Percentiles rank a stretch among this genome's conserved stretches.
Evolutionary conservation across 23 tunicate genomes (phyloP).

Genomic region (Pegea sp.): DNA sequence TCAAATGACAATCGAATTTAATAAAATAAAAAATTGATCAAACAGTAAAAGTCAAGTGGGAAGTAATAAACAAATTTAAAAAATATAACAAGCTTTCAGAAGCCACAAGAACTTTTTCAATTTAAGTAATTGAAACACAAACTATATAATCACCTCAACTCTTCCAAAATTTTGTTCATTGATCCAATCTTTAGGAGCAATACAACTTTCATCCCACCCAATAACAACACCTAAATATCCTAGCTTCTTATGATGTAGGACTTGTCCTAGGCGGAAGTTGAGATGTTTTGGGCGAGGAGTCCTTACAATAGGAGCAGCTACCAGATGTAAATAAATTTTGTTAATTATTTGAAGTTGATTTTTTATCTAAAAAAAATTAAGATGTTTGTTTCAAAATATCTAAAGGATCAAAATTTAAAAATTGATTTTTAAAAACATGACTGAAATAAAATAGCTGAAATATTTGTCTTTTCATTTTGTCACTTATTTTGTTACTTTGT

Average conservation of each 20-base stretch:
- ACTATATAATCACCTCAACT: constrained; percentile 2
- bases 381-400: too few relatives aligned
- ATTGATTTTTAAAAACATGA: too few relatives aligned
- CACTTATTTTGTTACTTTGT: too few relatives aligned
- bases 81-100: neutral
- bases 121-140: neutral
- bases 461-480: too few relatives aligned
- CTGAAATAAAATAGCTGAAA: too few relatives aligned
- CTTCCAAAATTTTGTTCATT: constrained; percentile 10
- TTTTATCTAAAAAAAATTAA: too few relatives aligned
- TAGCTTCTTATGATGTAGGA: constrained; percentile 33
- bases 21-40: neutral
- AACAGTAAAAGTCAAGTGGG: neutral
- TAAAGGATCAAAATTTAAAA: too few relatives aligned
- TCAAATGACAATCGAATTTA: too few relatives aligned
- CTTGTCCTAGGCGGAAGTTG: constrained; percentile 71
- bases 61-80: neutral
- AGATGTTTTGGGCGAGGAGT: constrained; percentile 14
- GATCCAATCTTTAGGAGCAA: constrained; percentile 72
- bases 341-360: too few relatives aligned
- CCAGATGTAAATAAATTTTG: too few relatives aligned
- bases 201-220: constrained; percentile 78
- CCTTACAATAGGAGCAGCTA: too few relatives aligned
- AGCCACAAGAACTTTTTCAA: neutral
- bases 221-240: constrained; percentile 84